Percentiles rank a stretch among this genome's conserved stretches.
Conservation (phyloP, 2,797 vertebrate genomes). For the Basileuterus tristriatus region DNA sequence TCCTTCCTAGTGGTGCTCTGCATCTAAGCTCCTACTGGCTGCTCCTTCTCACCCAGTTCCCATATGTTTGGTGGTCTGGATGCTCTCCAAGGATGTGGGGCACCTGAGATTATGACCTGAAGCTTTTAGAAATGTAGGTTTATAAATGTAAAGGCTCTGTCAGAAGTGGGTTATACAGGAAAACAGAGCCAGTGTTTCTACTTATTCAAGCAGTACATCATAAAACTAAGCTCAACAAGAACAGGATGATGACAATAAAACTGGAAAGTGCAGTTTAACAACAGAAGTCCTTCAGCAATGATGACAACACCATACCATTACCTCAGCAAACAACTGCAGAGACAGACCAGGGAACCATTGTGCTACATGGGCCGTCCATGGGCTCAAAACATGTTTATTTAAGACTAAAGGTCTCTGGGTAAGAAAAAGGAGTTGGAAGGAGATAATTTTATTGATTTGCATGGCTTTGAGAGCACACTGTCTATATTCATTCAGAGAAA, state of each 20-base stretch:
- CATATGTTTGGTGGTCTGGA: neutral
- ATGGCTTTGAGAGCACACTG: neutral
- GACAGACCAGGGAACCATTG: neutral
- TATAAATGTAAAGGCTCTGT: neutral
- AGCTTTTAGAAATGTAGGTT: neutral
- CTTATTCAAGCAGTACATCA: neutral
- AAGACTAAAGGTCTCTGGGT: neutral
- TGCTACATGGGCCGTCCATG: neutral
- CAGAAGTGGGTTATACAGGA: neutral
- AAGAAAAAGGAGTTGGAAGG: neutral
- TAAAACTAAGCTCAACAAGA: neutral
- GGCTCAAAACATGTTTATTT: neutral
- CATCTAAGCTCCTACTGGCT: neutral
- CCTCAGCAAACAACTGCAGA: neutral
- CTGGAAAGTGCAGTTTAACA: neutral
- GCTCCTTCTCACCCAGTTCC: neutral
- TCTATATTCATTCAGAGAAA: neutral
- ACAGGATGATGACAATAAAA: neutral
- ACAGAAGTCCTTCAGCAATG: neutral
- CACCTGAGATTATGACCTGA: neutral
- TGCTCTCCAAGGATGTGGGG: neutral
- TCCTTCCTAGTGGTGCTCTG: neutral
- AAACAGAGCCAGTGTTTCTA: neutral
- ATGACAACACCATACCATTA: neutral
- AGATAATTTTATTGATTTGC: neutral